Evolutionary conservation across 2,888 invertebrate species (phyloP).

Genomic region (Tenthredo mesomela): DNA sequence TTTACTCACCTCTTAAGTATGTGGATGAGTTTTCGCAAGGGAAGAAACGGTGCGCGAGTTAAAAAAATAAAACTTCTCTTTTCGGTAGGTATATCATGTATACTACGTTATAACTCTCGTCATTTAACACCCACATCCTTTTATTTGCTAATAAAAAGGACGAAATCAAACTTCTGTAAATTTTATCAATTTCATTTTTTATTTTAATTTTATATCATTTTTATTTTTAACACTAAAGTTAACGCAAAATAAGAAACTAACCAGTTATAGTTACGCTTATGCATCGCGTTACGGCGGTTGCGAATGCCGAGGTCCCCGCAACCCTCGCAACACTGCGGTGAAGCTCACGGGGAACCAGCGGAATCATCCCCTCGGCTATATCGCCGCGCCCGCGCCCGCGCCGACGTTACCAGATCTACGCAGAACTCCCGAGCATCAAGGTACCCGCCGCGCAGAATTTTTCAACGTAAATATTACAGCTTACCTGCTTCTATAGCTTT

Average conservation of each 20-base stretch:
- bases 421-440: constrained; percentile 26
- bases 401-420: constrained; percentile 42
- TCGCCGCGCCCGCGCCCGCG: constrained; percentile 46
- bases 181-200: not conserved
- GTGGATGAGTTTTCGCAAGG: not conserved
- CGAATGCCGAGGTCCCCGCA: constrained; percentile 51
- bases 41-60: not conserved
- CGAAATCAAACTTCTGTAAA: not conserved
- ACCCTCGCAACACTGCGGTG: constrained; percentile 50
- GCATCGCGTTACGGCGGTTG: constrained; percentile 46
- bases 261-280: constrained; percentile 30
- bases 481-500: not conserved
- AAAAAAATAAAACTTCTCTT: constrained; percentile 9
- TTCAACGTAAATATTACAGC: constrained; percentile 36
- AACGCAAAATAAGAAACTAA: constrained; percentile 32
- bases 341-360: constrained; percentile 33
- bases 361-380: constrained; percentile 39
- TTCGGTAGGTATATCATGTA: constrained; percentile 14
- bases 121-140: constrained; percentile 1
- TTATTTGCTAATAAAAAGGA: not conserved
- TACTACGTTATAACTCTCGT: not conserved
- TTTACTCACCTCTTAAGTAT: constrained; percentile 5
- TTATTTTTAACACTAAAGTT: not conserved
- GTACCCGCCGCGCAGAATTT: constrained; percentile 33
- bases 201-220: not conserved